A percentile compares a stretch with the other conserved stretches of the same genome.
phyloP scores from a whole-genome alignment of 2,888 invertebrate genomes.

The Zonitis immaculata region DNA sequence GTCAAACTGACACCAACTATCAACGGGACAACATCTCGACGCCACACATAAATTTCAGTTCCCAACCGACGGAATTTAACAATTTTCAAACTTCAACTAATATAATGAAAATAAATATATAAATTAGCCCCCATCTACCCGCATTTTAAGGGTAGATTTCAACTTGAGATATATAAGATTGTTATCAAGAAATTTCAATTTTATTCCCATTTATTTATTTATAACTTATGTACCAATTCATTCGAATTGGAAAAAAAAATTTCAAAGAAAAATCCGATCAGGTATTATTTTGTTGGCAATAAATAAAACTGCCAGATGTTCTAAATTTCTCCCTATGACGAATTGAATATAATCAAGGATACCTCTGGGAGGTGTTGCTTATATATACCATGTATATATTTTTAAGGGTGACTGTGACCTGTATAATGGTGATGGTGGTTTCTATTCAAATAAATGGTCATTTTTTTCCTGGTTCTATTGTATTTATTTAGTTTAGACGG shows the following conservation, averaged over 20 bases:
- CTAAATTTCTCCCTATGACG: not conserved
- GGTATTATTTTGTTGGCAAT: not conserved
- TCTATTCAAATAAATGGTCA: not conserved
- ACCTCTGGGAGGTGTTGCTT: not conserved
- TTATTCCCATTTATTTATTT: too few species aligned
- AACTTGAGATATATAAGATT: not conserved
- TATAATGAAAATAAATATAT: too few species aligned
- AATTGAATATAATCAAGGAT: not conserved
- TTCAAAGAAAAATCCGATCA: not conserved
- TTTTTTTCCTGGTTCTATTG: not conserved
- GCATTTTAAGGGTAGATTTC: conserved; percentile 1
- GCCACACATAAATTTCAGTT: not conserved
- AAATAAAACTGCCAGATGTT: not conserved
- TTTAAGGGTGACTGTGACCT: not conserved
- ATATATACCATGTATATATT: too few species aligned
- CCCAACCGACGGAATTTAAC: not conserved
- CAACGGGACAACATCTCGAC: not conserved
- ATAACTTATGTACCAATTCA: too few species aligned
- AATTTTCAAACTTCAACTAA: too few species aligned
- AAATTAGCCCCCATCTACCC: not conserved
- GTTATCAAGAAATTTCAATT: not conserved
- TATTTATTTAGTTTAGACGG: not conserved
- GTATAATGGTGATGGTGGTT: not conserved
- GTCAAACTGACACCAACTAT: not conserved
- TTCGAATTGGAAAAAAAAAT: not conserved